Conservation (phyloP, 1,140 invertebrate genomes). For the Nephotettix cincticeps region DNA sequence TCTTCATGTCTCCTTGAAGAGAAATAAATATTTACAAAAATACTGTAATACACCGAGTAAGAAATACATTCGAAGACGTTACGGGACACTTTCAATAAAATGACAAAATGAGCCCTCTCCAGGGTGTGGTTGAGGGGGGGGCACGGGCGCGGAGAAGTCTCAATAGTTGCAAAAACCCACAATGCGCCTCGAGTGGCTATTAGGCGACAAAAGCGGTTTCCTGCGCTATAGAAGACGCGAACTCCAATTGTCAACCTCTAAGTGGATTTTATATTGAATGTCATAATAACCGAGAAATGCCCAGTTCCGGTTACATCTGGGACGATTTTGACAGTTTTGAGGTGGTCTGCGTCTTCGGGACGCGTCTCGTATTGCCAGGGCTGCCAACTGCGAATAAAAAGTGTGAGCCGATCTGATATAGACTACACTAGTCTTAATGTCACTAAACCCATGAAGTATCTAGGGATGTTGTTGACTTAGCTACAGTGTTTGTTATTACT, state of each 20-base stretch:
- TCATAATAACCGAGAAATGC: slow-evolving; percentile 9
- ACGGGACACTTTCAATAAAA: background rate
- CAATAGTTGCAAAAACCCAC: background rate
- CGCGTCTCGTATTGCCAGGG: too few relatives aligned
- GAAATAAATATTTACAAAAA: too few relatives aligned
- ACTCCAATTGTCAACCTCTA: background rate
- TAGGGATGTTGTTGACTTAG: too few relatives aligned
- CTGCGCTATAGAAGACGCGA: background rate
- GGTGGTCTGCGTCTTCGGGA: background rate
- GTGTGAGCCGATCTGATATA: too few relatives aligned
- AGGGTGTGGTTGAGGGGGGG: background rate
- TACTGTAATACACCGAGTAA: too few relatives aligned
- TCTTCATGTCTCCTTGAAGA: too few relatives aligned
- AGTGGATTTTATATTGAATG: slow-evolving; percentile 12
- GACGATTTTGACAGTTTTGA: slow-evolving; percentile 8
- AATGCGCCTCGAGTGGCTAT: background rate
- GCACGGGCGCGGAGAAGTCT: background rate
- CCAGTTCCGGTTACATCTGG: background rate
- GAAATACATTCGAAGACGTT: too few relatives aligned
- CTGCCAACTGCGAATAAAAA: too few relatives aligned
- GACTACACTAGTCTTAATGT: too few relatives aligned
- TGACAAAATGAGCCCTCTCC: background rate
- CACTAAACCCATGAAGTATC: too few relatives aligned
- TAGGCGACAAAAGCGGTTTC: background rate
- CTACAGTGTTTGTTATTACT: too few relatives aligned